Evolutionary conservation across 2,797 vertebrate species (phyloP).

Genomic region (Lophotriccus pileatus): DNA sequence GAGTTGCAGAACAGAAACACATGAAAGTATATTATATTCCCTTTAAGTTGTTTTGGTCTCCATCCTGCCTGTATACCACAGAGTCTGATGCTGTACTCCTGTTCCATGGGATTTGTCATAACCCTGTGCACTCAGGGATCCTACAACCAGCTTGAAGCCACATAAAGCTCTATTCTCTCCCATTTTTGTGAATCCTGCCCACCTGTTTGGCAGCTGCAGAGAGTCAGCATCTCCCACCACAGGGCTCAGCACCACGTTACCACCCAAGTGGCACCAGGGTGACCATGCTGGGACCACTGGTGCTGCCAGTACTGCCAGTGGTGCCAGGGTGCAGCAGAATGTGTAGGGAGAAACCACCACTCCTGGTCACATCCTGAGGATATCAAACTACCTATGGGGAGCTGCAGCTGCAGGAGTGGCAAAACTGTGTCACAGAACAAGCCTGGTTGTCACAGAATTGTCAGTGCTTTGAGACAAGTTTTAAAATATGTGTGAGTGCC

Average conservation of each 20-base stretch:
- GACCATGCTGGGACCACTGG: rapidly evolving
- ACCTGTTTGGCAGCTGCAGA: background rate
- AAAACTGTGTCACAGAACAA: background rate
- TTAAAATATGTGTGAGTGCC: background rate
- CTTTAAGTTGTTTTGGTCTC: background rate
- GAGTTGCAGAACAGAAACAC: background rate
- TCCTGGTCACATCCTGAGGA: background rate
- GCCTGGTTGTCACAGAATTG: background rate
- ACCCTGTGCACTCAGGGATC: background rate
- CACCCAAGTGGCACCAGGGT: rapidly evolving
- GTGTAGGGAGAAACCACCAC: background rate
- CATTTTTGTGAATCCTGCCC: background rate
- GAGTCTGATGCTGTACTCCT: rapidly evolving
- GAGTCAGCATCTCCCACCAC: background rate
- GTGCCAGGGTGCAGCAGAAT: background rate
- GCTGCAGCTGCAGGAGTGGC: background rate
- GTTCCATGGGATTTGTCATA: background rate
- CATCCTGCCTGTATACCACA: background rate
- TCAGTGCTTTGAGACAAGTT: background rate
- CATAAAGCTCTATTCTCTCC: background rate
- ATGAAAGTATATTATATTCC: background rate
- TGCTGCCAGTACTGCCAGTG: rapidly evolving
- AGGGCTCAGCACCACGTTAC: rapidly evolving
- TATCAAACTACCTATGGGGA: background rate
- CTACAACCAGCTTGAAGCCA: background rate